Percentiles rank a stretch among this genome's conserved stretches.
Evolutionary conservation across 2,797 vertebrate genomes (phyloP).

Genomic region (Pseudochirops cupreus): DNA sequence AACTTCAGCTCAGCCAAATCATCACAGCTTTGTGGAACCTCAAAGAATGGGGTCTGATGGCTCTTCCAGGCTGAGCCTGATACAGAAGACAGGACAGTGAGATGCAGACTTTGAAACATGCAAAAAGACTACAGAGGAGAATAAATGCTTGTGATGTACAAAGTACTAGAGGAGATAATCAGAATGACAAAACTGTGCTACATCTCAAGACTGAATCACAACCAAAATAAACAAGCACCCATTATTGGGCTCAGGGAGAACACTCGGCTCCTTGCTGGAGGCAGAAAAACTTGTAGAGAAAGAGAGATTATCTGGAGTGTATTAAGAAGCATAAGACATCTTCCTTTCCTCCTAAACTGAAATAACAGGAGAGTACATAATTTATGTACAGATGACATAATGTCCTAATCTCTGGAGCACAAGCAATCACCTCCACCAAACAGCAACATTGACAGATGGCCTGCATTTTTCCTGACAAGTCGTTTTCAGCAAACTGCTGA

Average conservation of each 20-base stretch:
- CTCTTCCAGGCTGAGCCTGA: not conserved
- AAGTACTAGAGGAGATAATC: not conserved
- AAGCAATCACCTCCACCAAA: conserved; percentile 22
- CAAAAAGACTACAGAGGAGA: not conserved
- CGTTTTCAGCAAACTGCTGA: conserved; percentile 2
- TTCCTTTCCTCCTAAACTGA: conserved; percentile 38
- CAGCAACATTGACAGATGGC: conserved; percentile 23
- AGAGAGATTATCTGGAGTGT: conserved; percentile 53
- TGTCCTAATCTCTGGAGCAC: conserved; percentile 14
- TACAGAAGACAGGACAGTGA: not conserved
- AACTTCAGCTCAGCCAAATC: not conserved
- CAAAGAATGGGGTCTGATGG: not conserved
- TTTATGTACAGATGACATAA: conserved; percentile 52
- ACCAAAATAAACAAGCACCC: conserved; percentile 47
- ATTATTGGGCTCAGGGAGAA: conserved; percentile 21
- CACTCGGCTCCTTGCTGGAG: conserved; percentile 25
- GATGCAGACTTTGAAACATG: not conserved
- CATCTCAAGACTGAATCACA: conserved; percentile 27
- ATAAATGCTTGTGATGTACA: not conserved
- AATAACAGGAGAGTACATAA: conserved; percentile 40
- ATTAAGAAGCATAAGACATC: conserved; percentile 56
- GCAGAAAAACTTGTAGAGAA: conserved; percentile 23
- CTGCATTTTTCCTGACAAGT: conserved; percentile 28
- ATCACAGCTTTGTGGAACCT: not conserved
- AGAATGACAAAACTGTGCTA: conserved; percentile 17